Evolutionary conservation across 2,797 vertebrate species (phyloP).

Genomic region (Cynodonichthys magdalenae): DNA sequence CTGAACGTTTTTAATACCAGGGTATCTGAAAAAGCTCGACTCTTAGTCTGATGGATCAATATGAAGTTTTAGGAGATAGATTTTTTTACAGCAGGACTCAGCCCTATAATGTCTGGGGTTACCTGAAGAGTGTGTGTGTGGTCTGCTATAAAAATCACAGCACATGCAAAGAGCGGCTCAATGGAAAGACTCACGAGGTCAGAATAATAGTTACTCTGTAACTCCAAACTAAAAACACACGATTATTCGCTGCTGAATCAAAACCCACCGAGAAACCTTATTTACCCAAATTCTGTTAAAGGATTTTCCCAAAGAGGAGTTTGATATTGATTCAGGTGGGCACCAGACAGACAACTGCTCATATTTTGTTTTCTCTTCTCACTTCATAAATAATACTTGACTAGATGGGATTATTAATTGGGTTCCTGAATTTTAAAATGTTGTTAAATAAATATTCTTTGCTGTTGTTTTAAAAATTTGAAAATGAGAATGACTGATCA

Average conservation of each 20-base stretch:
- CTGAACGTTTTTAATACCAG: constrained; percentile 38
- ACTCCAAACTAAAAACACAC: constrained; percentile 63
- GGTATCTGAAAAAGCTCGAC: constrained; percentile 25
- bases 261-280: constrained; percentile 30
- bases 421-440: too few species aligned
- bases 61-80: constrained; percentile 20
- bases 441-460: too few species aligned
- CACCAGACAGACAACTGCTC: not conserved
- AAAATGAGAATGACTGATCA: too few species aligned
- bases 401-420: too few species aligned
- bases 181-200: constrained; percentile 47
- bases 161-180: constrained; percentile 32
- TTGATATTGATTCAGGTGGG: constrained; percentile 65
- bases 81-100: constrained; percentile 26
- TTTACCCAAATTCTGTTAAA: constrained; percentile 50
- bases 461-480: too few species aligned
- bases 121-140: constrained; percentile 57
- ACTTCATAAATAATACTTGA: constrained; percentile 16
- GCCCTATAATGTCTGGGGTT: constrained; percentile 36
- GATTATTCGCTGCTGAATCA: constrained; percentile 39
- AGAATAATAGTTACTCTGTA: constrained; percentile 65
- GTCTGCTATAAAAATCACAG: constrained; percentile 42
- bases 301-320: constrained; percentile 25
- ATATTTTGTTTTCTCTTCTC: constrained; percentile 16
- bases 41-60: constrained; percentile 13